Conservation (phyloP, 2,797 vertebrate species). For the Streptopelia turtur region DNA sequence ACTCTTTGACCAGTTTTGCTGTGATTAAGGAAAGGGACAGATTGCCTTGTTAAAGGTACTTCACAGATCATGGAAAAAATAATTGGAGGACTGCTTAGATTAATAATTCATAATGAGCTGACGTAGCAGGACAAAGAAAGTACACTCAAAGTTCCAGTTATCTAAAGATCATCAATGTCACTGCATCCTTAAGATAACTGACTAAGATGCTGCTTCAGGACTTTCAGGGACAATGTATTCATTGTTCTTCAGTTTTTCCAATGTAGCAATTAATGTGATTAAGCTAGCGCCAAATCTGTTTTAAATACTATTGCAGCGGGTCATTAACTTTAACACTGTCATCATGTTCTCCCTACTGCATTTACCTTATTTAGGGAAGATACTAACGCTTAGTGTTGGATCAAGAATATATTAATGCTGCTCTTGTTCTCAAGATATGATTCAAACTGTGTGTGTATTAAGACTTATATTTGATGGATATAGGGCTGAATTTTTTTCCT, state of each 20-base stretch:
- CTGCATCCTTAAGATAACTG: constrained; percentile 25
- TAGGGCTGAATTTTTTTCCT: too few relatives aligned
- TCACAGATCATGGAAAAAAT: background rate
- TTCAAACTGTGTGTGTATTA: background rate
- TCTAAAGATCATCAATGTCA: constrained; percentile 43
- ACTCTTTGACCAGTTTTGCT: background rate
- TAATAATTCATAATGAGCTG: constrained; percentile 41
- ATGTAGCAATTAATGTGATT: constrained; percentile 65
- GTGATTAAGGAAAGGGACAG: background rate
- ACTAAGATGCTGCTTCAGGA: constrained; percentile 36
- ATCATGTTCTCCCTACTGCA: constrained; percentile 40
- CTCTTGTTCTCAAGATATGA: constrained; percentile 2
- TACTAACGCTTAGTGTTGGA: background rate
- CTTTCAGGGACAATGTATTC: constrained; percentile 43
- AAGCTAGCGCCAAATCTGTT: constrained; percentile 38
- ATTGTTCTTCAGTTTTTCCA: constrained; percentile 51
- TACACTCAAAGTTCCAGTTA: constrained; percentile 8
- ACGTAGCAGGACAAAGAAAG: constrained; percentile 32
- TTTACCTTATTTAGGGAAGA: constrained; percentile 49
- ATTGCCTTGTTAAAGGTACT: background rate
- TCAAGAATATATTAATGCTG: background rate
- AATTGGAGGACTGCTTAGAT: background rate
- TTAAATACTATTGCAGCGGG: constrained; percentile 41
- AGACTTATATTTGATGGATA: background rate
- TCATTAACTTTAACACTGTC: constrained; percentile 58